These are phyloP conservation scores for Suillia variegata DNA, from an alignment of 2,888 invertebrate species.

Conservation along the genomic window DNA sequence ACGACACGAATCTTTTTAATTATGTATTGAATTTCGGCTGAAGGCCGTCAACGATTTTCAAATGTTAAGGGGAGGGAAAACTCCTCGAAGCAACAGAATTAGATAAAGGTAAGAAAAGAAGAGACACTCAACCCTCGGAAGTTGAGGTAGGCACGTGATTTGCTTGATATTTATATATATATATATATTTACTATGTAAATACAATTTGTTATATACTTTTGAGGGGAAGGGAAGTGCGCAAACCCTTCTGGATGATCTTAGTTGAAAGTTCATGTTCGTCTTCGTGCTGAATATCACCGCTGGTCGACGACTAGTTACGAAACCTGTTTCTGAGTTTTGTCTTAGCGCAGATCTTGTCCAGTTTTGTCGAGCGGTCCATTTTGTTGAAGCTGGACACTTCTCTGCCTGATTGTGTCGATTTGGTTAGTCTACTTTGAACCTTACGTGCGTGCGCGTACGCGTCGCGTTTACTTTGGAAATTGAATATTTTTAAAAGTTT, in stretches of 20 bases:
- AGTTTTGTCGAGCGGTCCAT: background rate
- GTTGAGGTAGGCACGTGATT: constrained; percentile 47
- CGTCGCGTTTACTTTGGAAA: no score
- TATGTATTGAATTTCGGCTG: no score
- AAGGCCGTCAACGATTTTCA: no score
- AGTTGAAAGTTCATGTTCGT: constrained; percentile 3
- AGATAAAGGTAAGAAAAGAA: no score
- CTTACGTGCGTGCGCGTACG: constrained; percentile 36
- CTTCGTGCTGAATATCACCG: background rate
- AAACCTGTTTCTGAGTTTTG: background rate
- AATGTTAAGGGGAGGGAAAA: no score
- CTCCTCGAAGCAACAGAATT: no score
- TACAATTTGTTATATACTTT: background rate
- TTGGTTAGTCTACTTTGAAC: constrained; percentile 49
- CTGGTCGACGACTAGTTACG: background rate
- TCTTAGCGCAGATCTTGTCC: background rate
- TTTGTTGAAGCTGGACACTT: background rate
- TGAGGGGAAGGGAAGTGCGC: background rate
- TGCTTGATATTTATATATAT: background rate
- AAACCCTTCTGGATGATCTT: background rate
- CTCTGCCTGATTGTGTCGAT: background rate
- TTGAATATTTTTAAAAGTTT: constrained; percentile 30
- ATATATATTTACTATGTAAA: background rate
- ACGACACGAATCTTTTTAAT: no score
- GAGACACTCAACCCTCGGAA: background rate